Evolutionary conservation across 2,113 vertebrate genomes (phyloP), one percentile per base, ranked within the genome.

Genomic region (Zosterops japonicus): DNA sequence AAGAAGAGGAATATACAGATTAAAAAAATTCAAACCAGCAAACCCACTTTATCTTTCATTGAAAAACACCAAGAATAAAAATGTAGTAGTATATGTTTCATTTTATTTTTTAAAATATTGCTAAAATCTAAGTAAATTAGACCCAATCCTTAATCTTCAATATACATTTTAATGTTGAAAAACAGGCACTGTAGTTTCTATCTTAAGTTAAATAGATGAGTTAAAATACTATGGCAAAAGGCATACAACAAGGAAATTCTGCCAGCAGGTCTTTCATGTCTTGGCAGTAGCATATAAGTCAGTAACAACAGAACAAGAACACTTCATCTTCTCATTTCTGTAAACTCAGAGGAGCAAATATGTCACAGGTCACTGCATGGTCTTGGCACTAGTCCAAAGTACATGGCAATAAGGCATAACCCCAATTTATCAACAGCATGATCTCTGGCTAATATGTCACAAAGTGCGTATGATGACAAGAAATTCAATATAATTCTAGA

Each of bases 171-270:
- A 74, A 2, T 33, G 8, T 61, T 55, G n/a, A 74, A 81, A 81
- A 80, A 12, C 13, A 24, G 10, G 19, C 14, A 50, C 0, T 0
- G 2, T 9, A 46, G 5, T 47, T 55, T 20, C 14, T 61, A 27
- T 22, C 24, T 61, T 33, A 36, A 31, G 11, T 42, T 29, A 60
- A 41, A 55, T 23, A 25, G 5, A 52, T 57, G 57, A 14, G 5
- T 50, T 81, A 65, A 86, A 91, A 72, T 57, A 49, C 9, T 33
- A 7, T 22, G 18, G 12, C 33, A 78, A 89, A 89, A 72, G 11
- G 0, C n/a, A 56, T 18, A 28, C 22, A 75, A 60, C 15, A 49
- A 70, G 12, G 27, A 84, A 71, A 77, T 82, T 71, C 27, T 84
- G 10, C 49, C 60, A 52, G 33, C 6, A 53, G 24, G 8, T 25